Conservation (phyloP, 2,113 vertebrate genomes). For the Brienomyrus brachyistius region DNA sequence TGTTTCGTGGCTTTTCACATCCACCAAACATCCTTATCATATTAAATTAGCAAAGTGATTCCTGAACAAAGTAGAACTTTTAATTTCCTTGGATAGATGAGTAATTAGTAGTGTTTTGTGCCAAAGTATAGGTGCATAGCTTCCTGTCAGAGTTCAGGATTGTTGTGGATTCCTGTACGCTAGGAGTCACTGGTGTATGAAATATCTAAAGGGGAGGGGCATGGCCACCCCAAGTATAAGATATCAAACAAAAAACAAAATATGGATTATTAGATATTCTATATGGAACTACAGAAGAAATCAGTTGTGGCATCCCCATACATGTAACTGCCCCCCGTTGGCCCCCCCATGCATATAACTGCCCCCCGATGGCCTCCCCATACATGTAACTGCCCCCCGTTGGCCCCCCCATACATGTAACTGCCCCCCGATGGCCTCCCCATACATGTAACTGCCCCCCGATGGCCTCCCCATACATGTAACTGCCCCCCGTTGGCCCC, state of each 20-base stretch:
- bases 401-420: neutral
- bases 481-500: no score
- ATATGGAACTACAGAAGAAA: no score
- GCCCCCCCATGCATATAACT: neutral
- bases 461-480: neutral
- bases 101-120: neutral
- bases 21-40: neutral
- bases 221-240: neutral
- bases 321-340: no score
- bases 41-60: neutral
- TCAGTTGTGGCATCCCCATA: neutral
- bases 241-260: neutral
- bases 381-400: no score
- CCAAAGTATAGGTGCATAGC: neutral
- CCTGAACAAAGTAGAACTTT: conserved; percentile 10
- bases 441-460: neutral
- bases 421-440: no score
- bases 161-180: neutral
- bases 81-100: neutral
- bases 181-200: no score
- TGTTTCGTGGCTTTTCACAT: neutral
- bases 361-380: neutral
- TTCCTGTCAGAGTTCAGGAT: neutral
- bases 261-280: neutral
- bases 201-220: no score